Percentiles rank a stretch among this genome's conserved stretches.
phyloP scores from a whole-genome alignment of 2,888 invertebrate genomes.

The Thereva unica region DNA sequence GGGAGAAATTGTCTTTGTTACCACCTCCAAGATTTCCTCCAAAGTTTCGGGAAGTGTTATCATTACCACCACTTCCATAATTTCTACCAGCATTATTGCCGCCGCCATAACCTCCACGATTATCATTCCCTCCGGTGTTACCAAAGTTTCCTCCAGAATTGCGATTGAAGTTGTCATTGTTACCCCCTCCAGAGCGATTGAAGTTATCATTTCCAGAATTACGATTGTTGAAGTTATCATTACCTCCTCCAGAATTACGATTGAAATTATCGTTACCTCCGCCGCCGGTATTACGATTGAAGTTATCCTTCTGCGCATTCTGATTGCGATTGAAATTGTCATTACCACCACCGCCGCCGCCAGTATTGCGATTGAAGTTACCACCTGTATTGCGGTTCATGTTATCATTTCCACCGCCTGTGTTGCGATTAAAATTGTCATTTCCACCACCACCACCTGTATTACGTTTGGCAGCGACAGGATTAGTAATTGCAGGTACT shows the following conservation, averaged over 20 bases:
- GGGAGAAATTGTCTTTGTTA: no score
- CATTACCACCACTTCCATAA: slow-evolving; percentile 12
- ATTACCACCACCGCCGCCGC: slow-evolving; percentile 1
- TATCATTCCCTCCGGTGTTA: slow-evolving; percentile 1
- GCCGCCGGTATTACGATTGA: not conserved
- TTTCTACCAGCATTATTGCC: not conserved
- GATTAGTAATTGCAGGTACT: not conserved
- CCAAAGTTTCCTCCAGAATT: slow-evolving; percentile 18
- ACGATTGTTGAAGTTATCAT: not conserved
- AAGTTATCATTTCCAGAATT: not conserved
- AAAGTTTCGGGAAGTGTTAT: slow-evolving; percentile 8
- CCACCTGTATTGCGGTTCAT: slow-evolving; percentile 1
- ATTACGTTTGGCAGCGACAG: not conserved
- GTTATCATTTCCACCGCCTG: slow-evolving; percentile 5
- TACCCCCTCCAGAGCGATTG: not conserved
- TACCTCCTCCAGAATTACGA: slow-evolving; percentile 1
- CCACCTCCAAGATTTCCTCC: not conserved
- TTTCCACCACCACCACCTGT: not conserved
- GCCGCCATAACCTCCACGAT: not conserved
- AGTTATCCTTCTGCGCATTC: not conserved
- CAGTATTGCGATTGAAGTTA: not conserved
- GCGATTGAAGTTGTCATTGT: slow-evolving; percentile 21
- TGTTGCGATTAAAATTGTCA: not conserved
- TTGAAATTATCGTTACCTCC: slow-evolving; percentile 3
- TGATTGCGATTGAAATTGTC: slow-evolving; percentile 2